Evolutionary conservation across 2,113 vertebrate species (phyloP).

Genomic region (Brachirus orientalis): DNA sequence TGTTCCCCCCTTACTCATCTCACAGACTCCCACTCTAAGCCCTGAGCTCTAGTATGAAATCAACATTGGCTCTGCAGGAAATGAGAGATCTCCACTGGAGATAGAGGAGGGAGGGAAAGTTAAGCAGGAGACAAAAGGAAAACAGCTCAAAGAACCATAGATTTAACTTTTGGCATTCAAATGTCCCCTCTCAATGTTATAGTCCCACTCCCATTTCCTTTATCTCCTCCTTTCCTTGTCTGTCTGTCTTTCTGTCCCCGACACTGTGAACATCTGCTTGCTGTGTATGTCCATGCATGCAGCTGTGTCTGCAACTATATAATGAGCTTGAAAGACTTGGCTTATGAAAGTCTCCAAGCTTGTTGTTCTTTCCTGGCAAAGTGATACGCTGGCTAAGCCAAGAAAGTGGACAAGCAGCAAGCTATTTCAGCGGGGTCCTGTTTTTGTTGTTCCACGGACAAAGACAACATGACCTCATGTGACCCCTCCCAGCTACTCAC

Average conservation of each 20-base stretch:
- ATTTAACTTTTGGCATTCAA: conserved; percentile 63
- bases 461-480: conserved; percentile 72
- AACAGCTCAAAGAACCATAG: conserved; percentile 55
- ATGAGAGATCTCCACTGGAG: conserved; percentile 79
- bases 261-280: conserved; percentile 58
- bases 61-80: conserved; percentile 79
- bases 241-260: conserved; percentile 22
- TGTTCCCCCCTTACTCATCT: conserved; percentile 38
- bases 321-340: conserved; percentile 34
- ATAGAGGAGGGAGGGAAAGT: conserved; percentile 61
- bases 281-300: conserved; percentile 44
- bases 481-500: conserved; percentile 38
- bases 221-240: conserved; percentile 29
- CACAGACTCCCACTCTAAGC: conserved; percentile 71
- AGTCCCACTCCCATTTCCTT: conserved; percentile 27
- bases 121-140: conserved; percentile 68
- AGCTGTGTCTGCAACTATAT: conserved; percentile 49
- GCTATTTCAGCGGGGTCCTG: conserved; percentile 70
- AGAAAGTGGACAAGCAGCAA: conserved; percentile 71
- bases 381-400: conserved; percentile 64
- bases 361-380: conserved; percentile 74
- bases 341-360: conserved; percentile 66
- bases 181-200: conserved; percentile 43
- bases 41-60: conserved; percentile 76
- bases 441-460: conserved; percentile 75